Evolutionary conservation across 2,888 invertebrate species (phyloP).

Genomic region (Lasioglossum leucozonium): DNA sequence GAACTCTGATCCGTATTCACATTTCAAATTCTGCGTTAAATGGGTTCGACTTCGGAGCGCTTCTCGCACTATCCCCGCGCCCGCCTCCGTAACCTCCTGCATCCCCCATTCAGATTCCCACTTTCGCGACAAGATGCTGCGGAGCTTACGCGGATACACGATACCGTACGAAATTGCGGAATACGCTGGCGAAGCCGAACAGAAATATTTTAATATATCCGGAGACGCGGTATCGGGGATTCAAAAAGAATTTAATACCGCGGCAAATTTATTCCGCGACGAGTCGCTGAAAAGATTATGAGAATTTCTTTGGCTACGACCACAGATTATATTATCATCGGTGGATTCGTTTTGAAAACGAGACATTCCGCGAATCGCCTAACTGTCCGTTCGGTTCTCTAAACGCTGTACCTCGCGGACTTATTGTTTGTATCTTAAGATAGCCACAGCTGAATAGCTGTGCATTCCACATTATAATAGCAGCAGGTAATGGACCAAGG

Average conservation of each 20-base stretch:
- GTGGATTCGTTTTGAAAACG: neutral
- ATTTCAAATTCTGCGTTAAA: slow-evolving; percentile 50
- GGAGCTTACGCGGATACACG: slow-evolving; percentile 8
- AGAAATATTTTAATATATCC: slow-evolving; percentile 47
- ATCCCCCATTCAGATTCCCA: neutral
- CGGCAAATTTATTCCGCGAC: neutral
- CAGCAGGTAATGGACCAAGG: too few species aligned
- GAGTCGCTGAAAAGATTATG: neutral
- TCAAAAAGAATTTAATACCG: slow-evolving; percentile 3
- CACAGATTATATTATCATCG: slow-evolving; percentile 7
- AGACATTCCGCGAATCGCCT: neutral
- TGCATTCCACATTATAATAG: too few species aligned
- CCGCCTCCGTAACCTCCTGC: neutral
- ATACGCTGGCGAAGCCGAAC: slow-evolving; percentile 26
- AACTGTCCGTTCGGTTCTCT: neutral
- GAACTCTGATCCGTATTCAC: slow-evolving; percentile 39
- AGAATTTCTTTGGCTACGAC: neutral
- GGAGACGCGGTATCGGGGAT: neutral
- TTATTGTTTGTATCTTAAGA: neutral
- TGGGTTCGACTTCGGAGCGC: slow-evolving; percentile 24
- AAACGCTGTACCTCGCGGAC: neutral
- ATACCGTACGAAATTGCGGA: slow-evolving; percentile 31
- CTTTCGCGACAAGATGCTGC: neutral
- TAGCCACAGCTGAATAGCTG: too few species aligned
- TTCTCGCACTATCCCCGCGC: neutral